phyloP scores from a whole-genome alignment of 2,113 vertebrate species.

The Probosciger aterrimus region DNA sequence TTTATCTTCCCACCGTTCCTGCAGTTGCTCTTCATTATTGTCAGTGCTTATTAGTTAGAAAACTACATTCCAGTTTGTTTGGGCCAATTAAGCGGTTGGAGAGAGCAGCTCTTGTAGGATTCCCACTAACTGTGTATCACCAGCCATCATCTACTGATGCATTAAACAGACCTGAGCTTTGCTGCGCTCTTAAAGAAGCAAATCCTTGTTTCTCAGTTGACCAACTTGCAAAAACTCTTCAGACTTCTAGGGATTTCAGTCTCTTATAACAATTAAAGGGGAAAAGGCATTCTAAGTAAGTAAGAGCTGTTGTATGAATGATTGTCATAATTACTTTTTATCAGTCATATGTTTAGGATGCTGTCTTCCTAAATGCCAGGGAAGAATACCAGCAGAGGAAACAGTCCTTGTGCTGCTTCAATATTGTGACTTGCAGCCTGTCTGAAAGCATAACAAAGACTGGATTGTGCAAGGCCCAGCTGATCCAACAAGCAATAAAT shows the following conservation, averaged over 20 bases:
- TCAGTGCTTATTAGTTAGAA: slow-evolving; percentile 22
- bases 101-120: not conserved
- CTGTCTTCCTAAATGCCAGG: slow-evolving; percentile 1
- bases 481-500: slow-evolving; percentile 73
- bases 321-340: not conserved
- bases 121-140: not conserved
- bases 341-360: not conserved
- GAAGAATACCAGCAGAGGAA: slow-evolving; percentile 57
- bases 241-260: not conserved
- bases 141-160: not conserved
- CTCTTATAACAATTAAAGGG: not conserved
- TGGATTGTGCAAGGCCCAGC: slow-evolving; percentile 67
- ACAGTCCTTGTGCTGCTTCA: slow-evolving; percentile 60
- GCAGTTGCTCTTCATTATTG: slow-evolving; percentile 51
- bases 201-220: not conserved
- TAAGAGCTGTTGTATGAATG: not conserved
- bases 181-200: not conserved
- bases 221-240: not conserved
- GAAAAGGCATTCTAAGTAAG: not conserved
- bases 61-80: slow-evolving; percentile 29
- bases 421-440: slow-evolving; percentile 69
- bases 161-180: not conserved
- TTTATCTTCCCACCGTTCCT: slow-evolving; percentile 22
- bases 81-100: slow-evolving; percentile 26
- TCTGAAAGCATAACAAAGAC: slow-evolving; percentile 66